Conservation (phyloP, 2,888 invertebrate species). For the Resseliella maxima region DNA sequence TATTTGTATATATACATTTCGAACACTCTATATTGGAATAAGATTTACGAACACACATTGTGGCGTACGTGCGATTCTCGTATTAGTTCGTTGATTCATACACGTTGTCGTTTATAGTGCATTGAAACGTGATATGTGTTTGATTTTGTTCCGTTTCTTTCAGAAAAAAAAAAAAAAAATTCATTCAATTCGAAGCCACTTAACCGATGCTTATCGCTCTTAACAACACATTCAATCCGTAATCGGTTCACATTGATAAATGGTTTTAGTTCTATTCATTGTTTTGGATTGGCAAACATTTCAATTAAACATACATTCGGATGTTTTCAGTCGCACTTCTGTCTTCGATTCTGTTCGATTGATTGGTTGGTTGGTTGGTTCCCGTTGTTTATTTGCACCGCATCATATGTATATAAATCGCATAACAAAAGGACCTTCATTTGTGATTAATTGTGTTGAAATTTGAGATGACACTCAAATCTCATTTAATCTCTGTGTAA, state of each 20-base stretch:
- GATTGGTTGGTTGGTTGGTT: background rate
- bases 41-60: background rate
- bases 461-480: no score
- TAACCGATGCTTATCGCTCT: slow-evolving; percentile 22
- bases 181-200: slow-evolving; percentile 31
- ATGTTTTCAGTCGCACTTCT: background rate
- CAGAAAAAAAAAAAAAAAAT: background rate
- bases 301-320: background rate
- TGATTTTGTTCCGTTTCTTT: slow-evolving; percentile 1
- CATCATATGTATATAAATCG: no score
- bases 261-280: background rate
- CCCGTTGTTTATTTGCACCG: no score
- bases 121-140: background rate
- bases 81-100: background rate
- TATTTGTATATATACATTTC: background rate
- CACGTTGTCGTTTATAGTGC: background rate
- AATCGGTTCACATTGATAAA: background rate
- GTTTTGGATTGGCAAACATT: slow-evolving; percentile 4
- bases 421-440: no score
- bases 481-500: no score
- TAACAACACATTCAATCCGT: slow-evolving; percentile 14
- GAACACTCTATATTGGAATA: background rate
- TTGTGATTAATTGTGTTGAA: no score
- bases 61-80: slow-evolving; percentile 1
- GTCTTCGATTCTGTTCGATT: background rate